Evolutionary conservation across 2,113 vertebrate genomes (phyloP), one percentile per base, ranked within the genome.

Genomic region (Ailuropoda melanoleuca): DNA sequence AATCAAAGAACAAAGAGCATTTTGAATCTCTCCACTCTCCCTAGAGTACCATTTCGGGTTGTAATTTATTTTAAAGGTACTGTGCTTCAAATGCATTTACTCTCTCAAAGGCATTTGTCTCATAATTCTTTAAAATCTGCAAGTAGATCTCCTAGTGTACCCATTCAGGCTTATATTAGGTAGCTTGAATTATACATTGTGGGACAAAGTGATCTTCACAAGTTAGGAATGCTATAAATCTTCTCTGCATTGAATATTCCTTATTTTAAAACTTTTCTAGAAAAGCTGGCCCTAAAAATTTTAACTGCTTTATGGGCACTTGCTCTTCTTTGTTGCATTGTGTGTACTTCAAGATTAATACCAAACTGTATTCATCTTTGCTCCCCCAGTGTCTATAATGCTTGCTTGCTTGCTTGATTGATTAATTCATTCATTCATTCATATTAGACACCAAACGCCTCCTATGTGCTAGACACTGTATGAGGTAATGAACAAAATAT

Each of bases 61-160:
- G 53, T 95, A 46, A 95, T 88, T 97, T 74, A 93, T 96, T 93
- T 97, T 75, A 90, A 95, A 82, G 70, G 64, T 77, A 31, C n/a
- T 13, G 58, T 53, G 70, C 92, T 96, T 95, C 88, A 90, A n/a
- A 74, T 58, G 58, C 70, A 78, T 88, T 82, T 85, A 62, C 34
- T 72, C 48, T 56, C 29, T 77, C 92, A 96, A 92, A 93, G 91
- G 43, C 74, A 81, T 83, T 50, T 29, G 11, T 60, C 82, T 87
- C 92, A 83, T 93, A 89, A 95, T 68, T 96, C 92, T 96, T 92
- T 84, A 92, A 87, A 90, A 92, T 72, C 80, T 93, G 15, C 62
- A 74, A 74, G 75, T 66, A 82, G 74, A 50, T 66, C 78, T 87
- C 83, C 39, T 50, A 74, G 53, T 23, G 4, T 58, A 94, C 74